Percentiles rank a stretch among this genome's conserved stretches.
These are phyloP conservation scores for Hartigia nigra DNA, from an alignment of 2,888 invertebrate genomes.

Conservation along the genomic window DNA sequence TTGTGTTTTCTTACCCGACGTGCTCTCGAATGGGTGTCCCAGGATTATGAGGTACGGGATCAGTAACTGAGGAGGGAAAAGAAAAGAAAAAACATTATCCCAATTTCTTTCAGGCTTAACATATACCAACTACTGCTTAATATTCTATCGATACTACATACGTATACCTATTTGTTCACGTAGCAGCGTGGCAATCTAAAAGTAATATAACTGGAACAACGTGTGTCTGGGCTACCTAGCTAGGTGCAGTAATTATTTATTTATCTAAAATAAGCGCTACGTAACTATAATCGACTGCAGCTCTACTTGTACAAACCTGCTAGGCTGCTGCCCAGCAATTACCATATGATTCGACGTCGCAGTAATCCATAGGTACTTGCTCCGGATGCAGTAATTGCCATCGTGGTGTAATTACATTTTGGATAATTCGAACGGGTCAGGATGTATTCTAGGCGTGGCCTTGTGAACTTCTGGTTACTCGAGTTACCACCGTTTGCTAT, in stretches of 20 bases:
- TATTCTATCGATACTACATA: not conserved
- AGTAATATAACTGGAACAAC: not conserved
- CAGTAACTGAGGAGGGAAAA: not conserved
- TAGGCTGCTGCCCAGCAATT: constrained; percentile 10
- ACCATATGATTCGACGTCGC: constrained; percentile 20
- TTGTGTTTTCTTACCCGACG: not conserved
- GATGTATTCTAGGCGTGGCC: not conserved
- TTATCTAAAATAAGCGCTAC: not conserved
- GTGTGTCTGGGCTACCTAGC: not conserved
- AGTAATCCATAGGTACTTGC: constrained; percentile 26
- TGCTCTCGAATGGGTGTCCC: not conserved
- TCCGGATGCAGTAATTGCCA: constrained; percentile 24
- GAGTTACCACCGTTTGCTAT: not conserved
- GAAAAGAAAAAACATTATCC: not conserved
- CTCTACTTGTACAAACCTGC: not conserved
- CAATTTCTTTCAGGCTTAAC: not conserved
- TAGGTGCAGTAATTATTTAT: not conserved
- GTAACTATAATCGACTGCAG: not conserved
- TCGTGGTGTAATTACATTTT: constrained; percentile 27
- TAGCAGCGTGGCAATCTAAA: not conserved
- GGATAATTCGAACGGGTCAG: constrained; percentile 14
- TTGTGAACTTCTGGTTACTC: not conserved
- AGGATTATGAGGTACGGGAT: not conserved
- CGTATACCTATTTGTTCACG: not conserved
- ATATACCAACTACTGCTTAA: not conserved